Conservation (phyloP, 2,888 invertebrate genomes). For the Drosophila anceps region DNA sequence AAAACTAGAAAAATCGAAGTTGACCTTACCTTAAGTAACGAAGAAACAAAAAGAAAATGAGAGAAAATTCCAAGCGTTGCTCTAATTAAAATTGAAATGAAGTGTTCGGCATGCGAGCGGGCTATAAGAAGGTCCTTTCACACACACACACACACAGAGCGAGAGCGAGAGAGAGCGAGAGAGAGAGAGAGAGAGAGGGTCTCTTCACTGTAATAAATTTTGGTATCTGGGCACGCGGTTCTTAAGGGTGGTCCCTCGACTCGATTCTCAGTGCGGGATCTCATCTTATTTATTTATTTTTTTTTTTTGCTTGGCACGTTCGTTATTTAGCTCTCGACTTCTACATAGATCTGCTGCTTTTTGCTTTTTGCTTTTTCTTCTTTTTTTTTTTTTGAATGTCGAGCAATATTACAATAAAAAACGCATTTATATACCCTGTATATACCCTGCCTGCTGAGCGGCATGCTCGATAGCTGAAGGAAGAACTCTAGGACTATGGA, state of each 20-base stretch:
- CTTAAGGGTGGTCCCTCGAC: conserved; percentile 62
- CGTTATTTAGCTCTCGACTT: conserved; percentile 43
- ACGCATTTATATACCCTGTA: conserved; percentile 54
- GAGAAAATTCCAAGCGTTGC: conserved; percentile 51
- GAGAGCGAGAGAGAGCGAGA: not conserved
- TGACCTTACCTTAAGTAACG: conserved; percentile 2
- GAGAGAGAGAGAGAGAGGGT: not conserved
- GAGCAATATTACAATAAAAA: conserved; percentile 72
- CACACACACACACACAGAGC: conserved; percentile 16
- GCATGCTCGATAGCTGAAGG: not conserved
- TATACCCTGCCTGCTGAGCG: not conserved
- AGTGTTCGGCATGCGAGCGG: conserved; percentile 61
- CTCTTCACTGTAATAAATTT: conserved; percentile 61
- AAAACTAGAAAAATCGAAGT: conserved; percentile 41
- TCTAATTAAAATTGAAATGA: conserved; percentile 79
- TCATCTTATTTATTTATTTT: conserved; percentile 7
- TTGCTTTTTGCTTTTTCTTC: not conserved
- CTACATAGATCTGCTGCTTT: conserved; percentile 9
- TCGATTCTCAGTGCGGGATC: conserved; percentile 23
- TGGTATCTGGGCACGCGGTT: conserved; percentile 22
- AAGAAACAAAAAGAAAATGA: not conserved
- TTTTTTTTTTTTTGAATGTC: conserved; percentile 14
- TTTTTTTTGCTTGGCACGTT: conserved; percentile 69
- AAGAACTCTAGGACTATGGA: not conserved
- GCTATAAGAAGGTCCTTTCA: conserved; percentile 58